These are phyloP conservation scores for Accipiter fasciatus DNA, from an alignment of 2,797 vertebrate genomes.

Conservation along the genomic window DNA sequence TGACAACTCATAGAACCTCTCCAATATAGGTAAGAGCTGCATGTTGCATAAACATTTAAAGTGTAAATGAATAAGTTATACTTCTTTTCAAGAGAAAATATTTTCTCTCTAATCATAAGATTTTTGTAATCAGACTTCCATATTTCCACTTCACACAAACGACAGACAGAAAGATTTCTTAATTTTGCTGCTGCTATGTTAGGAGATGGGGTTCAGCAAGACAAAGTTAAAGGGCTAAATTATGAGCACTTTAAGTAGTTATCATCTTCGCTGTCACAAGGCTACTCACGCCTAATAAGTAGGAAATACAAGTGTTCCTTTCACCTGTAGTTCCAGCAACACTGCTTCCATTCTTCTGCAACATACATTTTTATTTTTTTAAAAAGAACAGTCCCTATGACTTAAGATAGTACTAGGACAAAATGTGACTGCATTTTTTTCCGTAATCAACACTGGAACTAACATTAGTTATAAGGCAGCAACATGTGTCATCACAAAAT, in stretches of 20 bases:
- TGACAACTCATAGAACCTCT: background rate
- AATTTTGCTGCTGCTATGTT: background rate
- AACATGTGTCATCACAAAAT: background rate
- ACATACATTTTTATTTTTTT: background rate
- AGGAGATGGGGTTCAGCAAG: background rate
- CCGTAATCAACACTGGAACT: background rate
- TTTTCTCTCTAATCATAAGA: constrained; percentile 34
- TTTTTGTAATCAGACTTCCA: background rate
- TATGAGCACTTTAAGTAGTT: background rate
- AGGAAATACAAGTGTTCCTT: background rate
- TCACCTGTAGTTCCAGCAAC: background rate
- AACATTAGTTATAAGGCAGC: background rate
- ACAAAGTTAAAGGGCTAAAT: background rate
- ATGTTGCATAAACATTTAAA: constrained; percentile 16
- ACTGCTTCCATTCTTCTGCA: background rate
- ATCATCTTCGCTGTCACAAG: background rate
- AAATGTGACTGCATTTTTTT: background rate
- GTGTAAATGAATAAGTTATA: constrained; percentile 30
- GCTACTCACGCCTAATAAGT: background rate
- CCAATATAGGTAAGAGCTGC: background rate
- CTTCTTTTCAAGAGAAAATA: constrained; percentile 17
- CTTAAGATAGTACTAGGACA: background rate
- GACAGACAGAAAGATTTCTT: background rate
- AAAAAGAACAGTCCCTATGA: background rate
- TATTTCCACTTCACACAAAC: background rate